Percentiles rank a stretch among this genome's conserved stretches.
phyloP scores from a whole-genome alignment of 2,797 vertebrate species.

The Heteromormyrus szaboi region DNA sequence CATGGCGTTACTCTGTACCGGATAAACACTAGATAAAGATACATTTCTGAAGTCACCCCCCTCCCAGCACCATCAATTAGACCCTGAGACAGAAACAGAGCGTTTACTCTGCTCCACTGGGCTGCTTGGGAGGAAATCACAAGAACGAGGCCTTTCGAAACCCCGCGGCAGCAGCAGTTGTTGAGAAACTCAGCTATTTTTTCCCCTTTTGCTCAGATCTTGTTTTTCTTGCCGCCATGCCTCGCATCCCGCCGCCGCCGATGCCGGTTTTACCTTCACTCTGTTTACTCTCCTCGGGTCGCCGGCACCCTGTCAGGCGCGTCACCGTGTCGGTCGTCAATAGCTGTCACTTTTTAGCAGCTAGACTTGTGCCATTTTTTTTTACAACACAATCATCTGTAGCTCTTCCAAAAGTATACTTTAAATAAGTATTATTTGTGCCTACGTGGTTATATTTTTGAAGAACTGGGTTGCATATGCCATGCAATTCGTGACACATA shows the following conservation, averaged over 20 bases:
- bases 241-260: not conserved
- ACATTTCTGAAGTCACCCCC: not conserved
- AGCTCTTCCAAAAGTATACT: not conserved
- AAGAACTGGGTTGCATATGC: not conserved
- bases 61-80: constrained; percentile 2
- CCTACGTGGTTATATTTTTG: no score
- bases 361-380: not conserved
- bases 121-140: constrained; percentile 67
- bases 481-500: not conserved
- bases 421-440: not conserved
- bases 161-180: constrained; percentile 65
- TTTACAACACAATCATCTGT: not conserved
- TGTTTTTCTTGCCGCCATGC: constrained; percentile 14
- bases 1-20: not conserved
- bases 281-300: not conserved
- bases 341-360: not conserved
- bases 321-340: not conserved
- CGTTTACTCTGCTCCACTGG: constrained; percentile 42
- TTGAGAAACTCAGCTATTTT: constrained; percentile 60
- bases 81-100: constrained; percentile 11
- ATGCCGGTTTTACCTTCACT: not conserved
- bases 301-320: not conserved
- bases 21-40: constrained; percentile 14
- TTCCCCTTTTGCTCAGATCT: constrained; percentile 32
- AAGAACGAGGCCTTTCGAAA: constrained; percentile 66